phyloP scores from a whole-genome alignment of 2,888 invertebrate genomes.

The Spisula solida region DNA sequence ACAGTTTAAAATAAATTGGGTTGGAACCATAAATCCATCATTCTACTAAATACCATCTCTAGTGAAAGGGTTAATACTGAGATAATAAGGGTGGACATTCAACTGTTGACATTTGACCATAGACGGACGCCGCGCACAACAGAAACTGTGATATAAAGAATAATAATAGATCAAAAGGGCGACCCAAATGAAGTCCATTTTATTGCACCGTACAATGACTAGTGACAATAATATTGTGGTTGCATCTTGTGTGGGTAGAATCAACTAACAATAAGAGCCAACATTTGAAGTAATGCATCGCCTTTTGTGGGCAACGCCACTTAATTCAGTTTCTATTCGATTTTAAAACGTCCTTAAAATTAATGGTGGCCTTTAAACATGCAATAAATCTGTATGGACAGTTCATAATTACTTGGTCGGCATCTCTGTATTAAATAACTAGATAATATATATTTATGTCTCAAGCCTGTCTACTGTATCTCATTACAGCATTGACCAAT shows the following conservation, averaged over 20 bases:
- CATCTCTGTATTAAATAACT: neutral
- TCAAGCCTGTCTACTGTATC: too few species aligned
- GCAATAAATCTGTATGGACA: slow-evolving; percentile 5
- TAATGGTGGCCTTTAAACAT: neutral
- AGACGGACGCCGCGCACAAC: slow-evolving; percentile 25
- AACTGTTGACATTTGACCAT: slow-evolving; percentile 20
- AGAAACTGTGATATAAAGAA: slow-evolving; percentile 36
- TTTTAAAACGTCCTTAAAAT: slow-evolving; percentile 9
- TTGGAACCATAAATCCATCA: slow-evolving; percentile 55
- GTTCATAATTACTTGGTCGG: neutral
- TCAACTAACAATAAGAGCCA: neutral
- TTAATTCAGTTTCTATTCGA: slow-evolving; percentile 15
- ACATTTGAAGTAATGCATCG: neutral
- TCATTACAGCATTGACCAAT: too few species aligned
- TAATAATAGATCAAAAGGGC: slow-evolving; percentile 49
- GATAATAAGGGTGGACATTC: slow-evolving; percentile 13
- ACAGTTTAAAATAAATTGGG: slow-evolving; percentile 22
- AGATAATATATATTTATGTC: neutral
- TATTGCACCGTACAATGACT: slow-evolving; percentile 1
- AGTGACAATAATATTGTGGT: neutral
- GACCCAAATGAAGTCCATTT: slow-evolving; percentile 31
- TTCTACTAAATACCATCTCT: slow-evolving; percentile 32
- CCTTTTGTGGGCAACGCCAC: neutral
- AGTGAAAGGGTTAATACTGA: slow-evolving; percentile 40
- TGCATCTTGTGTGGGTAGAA: slow-evolving; percentile 15